Conservation (phyloP, 2,113 vertebrate species). For the Elaphurus davidianus region DNA sequence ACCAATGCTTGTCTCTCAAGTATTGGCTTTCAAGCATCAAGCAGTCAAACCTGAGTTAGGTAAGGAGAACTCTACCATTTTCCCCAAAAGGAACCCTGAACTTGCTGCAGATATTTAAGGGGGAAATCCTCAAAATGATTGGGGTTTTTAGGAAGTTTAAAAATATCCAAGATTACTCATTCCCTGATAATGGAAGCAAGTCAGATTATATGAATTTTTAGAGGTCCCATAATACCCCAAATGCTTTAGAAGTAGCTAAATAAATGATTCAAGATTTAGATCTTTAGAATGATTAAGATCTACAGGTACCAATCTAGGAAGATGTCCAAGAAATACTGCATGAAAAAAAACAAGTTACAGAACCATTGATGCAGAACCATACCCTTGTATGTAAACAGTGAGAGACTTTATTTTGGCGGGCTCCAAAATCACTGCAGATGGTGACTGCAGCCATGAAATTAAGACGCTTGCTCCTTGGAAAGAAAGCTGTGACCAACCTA, state of each 20-base stretch:
- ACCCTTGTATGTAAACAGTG: not conserved
- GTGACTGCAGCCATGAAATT: not conserved
- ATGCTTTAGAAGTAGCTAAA: not conserved
- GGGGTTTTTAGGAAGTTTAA: not conserved
- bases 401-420: not conserved
- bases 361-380: not conserved
- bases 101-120: not conserved
- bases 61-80: not conserved
- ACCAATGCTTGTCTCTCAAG: not conserved
- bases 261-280: not conserved
- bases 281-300: not conserved
- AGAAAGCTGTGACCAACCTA: not conserved
- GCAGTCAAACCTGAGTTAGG: not conserved
- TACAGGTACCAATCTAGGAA: rapidly evolving
- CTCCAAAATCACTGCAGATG: not conserved
- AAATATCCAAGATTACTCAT: not conserved
- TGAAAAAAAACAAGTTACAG: not conserved
- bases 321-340: rapidly evolving
- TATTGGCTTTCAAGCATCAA: not conserved
- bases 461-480: not conserved
- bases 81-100: not conserved
- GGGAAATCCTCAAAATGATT: too few relatives aligned
- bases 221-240: not conserved
- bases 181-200: not conserved
- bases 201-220: not conserved